phyloP scores from a whole-genome alignment of 2,888 invertebrate genomes.

The Tolmerus cingulatus region DNA sequence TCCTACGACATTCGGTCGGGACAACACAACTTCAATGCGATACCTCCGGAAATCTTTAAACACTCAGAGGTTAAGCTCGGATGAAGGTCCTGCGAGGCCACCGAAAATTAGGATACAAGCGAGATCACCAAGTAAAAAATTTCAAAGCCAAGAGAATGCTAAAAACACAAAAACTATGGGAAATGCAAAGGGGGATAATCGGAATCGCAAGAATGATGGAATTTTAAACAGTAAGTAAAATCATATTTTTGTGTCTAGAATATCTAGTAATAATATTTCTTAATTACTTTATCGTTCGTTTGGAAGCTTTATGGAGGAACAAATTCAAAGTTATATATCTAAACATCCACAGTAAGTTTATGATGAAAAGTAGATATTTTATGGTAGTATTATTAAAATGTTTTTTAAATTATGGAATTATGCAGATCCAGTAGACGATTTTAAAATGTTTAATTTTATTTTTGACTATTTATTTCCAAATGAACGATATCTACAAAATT shows the following conservation, averaged over 20 bases:
- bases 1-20: slow-evolving; percentile 55
- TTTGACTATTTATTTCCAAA: not conserved
- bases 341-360: not conserved
- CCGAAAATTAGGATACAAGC: slow-evolving; percentile 40
- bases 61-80: slow-evolving; percentile 48
- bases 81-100: slow-evolving; percentile 47
- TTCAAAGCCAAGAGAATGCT: not conserved
- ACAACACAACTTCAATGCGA: slow-evolving; percentile 53
- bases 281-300: not conserved
- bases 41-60: slow-evolving; percentile 55
- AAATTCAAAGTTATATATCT: not conserved
- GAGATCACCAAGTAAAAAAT: not conserved
- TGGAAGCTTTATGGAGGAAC: not conserved
- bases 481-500: not conserved
- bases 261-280: not conserved
- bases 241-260: not conserved
- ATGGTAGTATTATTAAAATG: not conserved
- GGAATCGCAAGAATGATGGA: not conserved
- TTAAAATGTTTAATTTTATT: not conserved
- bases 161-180: not conserved
- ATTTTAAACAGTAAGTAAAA: not conserved
- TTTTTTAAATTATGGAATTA: not conserved
- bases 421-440: not conserved
- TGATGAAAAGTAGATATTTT: not conserved
- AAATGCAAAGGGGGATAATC: not conserved